These are phyloP conservation scores for Chloroclystis v-ata DNA, from an alignment of 2,888 invertebrate genomes.

Conservation along the genomic window DNA sequence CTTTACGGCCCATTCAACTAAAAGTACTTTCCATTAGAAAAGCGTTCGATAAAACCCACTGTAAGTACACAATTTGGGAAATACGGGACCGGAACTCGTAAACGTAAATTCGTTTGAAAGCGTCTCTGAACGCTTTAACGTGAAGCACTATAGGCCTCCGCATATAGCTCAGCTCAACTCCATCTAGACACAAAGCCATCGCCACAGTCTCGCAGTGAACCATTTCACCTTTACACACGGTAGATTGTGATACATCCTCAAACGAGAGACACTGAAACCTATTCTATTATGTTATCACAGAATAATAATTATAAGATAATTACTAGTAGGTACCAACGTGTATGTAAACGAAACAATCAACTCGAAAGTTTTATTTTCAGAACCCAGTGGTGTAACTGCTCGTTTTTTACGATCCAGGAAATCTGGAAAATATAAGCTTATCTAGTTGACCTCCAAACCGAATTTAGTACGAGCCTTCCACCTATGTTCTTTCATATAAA, in stretches of 20 bases:
- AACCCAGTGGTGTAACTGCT: no score
- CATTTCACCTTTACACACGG: conserved; percentile 40
- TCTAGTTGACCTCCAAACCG: conserved; percentile 2
- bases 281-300: no score
- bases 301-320: no score
- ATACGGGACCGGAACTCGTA: conserved; percentile 45
- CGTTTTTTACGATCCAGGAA: background rate
- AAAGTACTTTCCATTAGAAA: conserved; percentile 38
- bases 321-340: no score
- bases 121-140: conserved; percentile 43
- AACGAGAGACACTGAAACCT: conserved; percentile 35
- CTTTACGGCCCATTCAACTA: conserved; percentile 24
- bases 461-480: conserved; percentile 2
- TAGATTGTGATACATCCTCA: conserved; percentile 46
- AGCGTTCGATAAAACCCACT: conserved; percentile 41
- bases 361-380: no score
- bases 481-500: conserved; percentile 3
- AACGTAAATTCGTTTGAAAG: conserved; percentile 54
- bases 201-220: conserved; percentile 31
- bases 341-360: no score
- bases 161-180: conserved; percentile 44
- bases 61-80: conserved; percentile 43
- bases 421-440: conserved; percentile 5
- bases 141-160: conserved; percentile 42
- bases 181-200: conserved; percentile 42